phyloP scores from a whole-genome alignment of 2,888 invertebrate species.

The Bombyx huttoni region DNA sequence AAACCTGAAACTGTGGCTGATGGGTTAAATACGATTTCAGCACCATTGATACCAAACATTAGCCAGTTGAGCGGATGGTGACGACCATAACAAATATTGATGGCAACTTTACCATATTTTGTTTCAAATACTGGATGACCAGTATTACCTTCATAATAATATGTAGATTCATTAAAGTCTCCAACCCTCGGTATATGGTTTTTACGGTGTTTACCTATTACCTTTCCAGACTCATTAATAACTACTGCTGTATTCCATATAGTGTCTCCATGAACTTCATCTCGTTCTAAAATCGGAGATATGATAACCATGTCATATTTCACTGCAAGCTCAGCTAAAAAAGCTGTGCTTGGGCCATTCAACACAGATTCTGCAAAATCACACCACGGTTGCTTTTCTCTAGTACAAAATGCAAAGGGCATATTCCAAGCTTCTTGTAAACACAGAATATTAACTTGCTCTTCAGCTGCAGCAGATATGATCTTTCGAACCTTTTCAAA shows the following conservation, averaged over 20 bases:
- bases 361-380: conserved; percentile 95
- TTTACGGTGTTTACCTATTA: conserved; percentile 95
- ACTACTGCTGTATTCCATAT: conserved; percentile 98
- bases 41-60: conserved; percentile 97
- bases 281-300: conserved; percentile 95
- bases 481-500: conserved; percentile 81
- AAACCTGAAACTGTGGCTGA: conserved; percentile 90
- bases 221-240: conserved; percentile 87
- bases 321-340: conserved; percentile 83
- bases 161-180: conserved; percentile 99
- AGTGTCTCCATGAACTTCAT: conserved; percentile 86
- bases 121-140: conserved; percentile 97
- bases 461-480: conserved; percentile 82
- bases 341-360: conserved; percentile 86
- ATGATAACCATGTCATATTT: conserved; percentile 94
- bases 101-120: conserved; percentile 88
- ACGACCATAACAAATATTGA: conserved; percentile 98
- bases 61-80: conserved; percentile 99
- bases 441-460: conserved; percentile 90
- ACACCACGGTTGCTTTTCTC: conserved; percentile 97
- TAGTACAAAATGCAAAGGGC: conserved; percentile 99
- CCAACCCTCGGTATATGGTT: conserved; percentile 98
- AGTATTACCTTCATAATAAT: conserved; percentile 95
- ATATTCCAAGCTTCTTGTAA: conserved; percentile 99
- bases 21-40: conserved; percentile 99